These are phyloP conservation scores for Melitaea cinxia DNA, from an alignment of 1,140 invertebrate species.

Conservation along the genomic window DNA sequence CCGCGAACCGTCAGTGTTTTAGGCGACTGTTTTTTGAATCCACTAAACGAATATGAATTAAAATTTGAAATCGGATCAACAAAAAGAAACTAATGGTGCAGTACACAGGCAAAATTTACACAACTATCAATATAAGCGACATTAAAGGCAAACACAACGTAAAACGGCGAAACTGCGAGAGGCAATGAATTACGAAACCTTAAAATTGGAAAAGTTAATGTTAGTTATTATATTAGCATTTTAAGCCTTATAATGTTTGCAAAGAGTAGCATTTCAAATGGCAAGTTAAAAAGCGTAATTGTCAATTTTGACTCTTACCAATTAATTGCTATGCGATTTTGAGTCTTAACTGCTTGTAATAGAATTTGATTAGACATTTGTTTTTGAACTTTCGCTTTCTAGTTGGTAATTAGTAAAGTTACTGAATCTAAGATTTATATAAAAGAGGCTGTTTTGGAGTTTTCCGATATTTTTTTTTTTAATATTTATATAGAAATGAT, in stretches of 20 bases:
- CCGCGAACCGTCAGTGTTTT: no score
- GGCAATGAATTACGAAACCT: not conserved
- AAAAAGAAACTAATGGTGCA: not conserved
- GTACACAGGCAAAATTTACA: not conserved
- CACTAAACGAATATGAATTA: no score
- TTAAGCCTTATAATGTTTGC: not conserved
- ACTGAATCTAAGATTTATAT: not conserved
- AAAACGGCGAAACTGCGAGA: not conserved
- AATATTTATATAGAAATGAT: no score
- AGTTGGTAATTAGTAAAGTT: not conserved
- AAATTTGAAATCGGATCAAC: not conserved
- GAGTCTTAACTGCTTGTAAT: not conserved
- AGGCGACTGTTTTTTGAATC: no score
- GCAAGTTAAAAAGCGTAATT: not conserved
- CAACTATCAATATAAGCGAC: not conserved
- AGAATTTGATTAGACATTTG: not conserved
- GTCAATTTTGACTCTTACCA: not conserved
- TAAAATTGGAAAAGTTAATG: conserved; percentile 2
- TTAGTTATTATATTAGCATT: not conserved
- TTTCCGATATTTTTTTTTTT: no score
- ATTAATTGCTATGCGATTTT: not conserved
- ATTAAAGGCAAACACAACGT: not conserved
- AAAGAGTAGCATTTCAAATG: not conserved
- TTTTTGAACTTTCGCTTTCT: not conserved
- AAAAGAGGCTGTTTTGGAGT: not conserved